Conservation (phyloP, 1,140 invertebrate genomes). For the Zaprionus camerounensis region DNA sequence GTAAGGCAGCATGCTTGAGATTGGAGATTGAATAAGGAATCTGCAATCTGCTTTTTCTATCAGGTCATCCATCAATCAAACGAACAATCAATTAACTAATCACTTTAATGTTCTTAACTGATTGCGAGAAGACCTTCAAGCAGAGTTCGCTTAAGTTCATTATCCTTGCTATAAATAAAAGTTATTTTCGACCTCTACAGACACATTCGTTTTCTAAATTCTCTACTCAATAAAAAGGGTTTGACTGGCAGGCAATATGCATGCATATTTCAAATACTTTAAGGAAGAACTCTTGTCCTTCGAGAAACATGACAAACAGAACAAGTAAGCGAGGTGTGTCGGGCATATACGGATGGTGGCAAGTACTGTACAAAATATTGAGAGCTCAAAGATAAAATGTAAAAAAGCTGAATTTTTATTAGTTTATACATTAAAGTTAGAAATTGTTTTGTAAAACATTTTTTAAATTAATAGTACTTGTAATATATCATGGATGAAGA, state of each 20-base stretch:
- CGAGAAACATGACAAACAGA: neutral
- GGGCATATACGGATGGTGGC: no score
- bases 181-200: neutral
- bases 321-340: neutral
- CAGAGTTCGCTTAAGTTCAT: neutral
- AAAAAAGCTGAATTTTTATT: no score
- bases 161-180: slow-evolving; percentile 7
- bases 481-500: no score
- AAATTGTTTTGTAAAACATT: no score
- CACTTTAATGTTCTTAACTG: slow-evolving; percentile 37
- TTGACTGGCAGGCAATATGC: neutral
- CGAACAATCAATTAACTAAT: slow-evolving; percentile 41
- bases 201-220: neutral
- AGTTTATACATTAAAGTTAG: no score
- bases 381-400: neutral
- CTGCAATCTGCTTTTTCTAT: slow-evolving; percentile 30
- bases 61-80: slow-evolving; percentile 34
- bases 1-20: neutral
- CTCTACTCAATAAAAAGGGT: neutral
- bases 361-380: neutral
- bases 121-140: slow-evolving; percentile 9
- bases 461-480: no score
- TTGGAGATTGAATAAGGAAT: slow-evolving; percentile 21
- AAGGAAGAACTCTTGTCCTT: slow-evolving; percentile 11
- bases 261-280: slow-evolving; percentile 15